Conservation (phyloP, 2,888 invertebrate genomes). For the Lepeophtheirus nordmannii region DNA sequence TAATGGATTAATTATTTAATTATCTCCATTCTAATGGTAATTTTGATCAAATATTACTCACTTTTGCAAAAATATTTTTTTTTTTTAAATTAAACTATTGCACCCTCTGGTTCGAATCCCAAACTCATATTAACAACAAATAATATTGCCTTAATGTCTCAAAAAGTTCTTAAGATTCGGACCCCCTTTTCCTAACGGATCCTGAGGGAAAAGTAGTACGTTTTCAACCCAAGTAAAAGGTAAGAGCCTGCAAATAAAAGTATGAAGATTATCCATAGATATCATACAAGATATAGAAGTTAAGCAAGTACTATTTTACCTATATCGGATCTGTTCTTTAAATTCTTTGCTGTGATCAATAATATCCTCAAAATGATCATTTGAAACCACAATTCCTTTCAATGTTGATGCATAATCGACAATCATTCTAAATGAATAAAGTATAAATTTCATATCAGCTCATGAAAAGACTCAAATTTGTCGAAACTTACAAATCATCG, state of each 20-base stretch:
- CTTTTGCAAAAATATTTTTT: no score
- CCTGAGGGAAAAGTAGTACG: slow-evolving; percentile 10
- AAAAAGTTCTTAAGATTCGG: slow-evolving; percentile 12
- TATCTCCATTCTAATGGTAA: no score
- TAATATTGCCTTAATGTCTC: background rate
- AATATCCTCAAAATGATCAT: background rate
- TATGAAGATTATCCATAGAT: background rate
- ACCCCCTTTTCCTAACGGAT: slow-evolving; percentile 11
- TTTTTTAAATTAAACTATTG: background rate
- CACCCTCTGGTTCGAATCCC: no score
- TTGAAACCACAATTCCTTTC: slow-evolving; percentile 8
- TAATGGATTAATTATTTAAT: no score
- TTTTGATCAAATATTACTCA: no score
- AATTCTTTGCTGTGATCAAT: background rate
- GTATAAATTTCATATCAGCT: no score
- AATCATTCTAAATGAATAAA: background rate
- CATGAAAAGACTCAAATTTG: no score
- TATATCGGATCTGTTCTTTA: background rate
- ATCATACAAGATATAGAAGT: background rate
- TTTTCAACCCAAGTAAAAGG: background rate
- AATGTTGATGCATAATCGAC: background rate
- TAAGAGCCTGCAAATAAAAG: background rate
- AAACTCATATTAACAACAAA: background rate
- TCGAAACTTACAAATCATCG: slow-evolving; percentile 6
- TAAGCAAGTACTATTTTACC: background rate